Percentiles rank a stretch among this genome's conserved stretches.
Evolutionary conservation across 2,113 vertebrate genomes (phyloP).

Genomic region (Xiphorhynchus elegans): DNA sequence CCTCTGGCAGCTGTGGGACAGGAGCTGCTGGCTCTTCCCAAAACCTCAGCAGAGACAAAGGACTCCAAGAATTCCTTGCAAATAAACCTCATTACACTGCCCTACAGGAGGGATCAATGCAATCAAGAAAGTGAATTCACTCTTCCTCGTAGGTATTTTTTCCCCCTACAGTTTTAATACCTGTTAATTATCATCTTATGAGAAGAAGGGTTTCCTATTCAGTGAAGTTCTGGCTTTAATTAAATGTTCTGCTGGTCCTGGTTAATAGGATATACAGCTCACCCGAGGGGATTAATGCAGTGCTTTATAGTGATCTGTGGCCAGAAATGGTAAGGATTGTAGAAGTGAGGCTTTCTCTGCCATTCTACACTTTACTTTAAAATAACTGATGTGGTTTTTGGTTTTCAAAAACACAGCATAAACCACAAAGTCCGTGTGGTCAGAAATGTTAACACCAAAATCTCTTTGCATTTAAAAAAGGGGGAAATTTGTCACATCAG

Average conservation of each 20-base stretch:
- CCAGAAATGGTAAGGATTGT: background rate
- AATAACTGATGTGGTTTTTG: background rate
- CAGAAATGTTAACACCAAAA: background rate
- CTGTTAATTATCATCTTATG: background rate
- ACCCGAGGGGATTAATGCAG: background rate
- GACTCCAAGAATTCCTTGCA: background rate
- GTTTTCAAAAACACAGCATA: background rate
- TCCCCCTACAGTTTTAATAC: background rate
- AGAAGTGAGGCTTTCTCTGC: background rate
- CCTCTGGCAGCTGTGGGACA: accelerated
- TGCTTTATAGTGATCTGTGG: background rate
- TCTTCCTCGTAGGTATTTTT: background rate
- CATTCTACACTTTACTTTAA: background rate
- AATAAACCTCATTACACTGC: background rate
- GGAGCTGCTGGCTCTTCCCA: background rate
- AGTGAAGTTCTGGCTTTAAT: background rate
- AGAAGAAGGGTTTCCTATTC: background rate
- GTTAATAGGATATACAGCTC: background rate
- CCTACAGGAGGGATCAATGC: background rate
- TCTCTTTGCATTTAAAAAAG: background rate
- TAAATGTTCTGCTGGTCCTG: background rate
- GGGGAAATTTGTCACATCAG: background rate
- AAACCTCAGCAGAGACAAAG: background rate
- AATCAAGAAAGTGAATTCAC: background rate
- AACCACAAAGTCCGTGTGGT: background rate